Conservation (phyloP, 2,113 vertebrate species). For the Pollimyrus isidori region DNA sequence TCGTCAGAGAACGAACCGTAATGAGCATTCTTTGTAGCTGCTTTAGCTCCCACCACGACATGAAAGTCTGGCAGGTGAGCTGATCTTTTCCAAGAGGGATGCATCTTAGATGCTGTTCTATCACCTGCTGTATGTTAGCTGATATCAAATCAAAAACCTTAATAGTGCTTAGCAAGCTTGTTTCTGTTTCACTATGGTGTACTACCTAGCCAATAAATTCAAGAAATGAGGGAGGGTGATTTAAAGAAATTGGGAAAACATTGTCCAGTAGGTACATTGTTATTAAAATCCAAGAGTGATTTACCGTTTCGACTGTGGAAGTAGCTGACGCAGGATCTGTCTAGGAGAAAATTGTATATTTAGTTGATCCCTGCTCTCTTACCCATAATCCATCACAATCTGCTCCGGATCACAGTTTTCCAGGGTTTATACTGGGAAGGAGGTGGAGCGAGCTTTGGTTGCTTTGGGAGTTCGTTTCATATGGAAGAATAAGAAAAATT, state of each 20-base stretch:
- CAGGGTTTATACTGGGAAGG: background rate
- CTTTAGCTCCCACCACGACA: background rate
- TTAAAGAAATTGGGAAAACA: background rate
- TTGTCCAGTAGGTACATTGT: background rate
- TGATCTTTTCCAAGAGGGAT: background rate
- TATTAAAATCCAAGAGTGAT: background rate
- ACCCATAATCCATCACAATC: background rate
- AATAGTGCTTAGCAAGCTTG: background rate
- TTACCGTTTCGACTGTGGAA: background rate
- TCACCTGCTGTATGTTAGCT: background rate
- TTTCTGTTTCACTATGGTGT: background rate
- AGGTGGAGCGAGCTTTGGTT: background rate
- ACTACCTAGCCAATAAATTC: background rate
- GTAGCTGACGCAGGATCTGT: background rate
- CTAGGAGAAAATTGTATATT: background rate
- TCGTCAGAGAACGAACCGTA: background rate
- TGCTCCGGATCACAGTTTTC: background rate
- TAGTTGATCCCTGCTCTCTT: background rate
- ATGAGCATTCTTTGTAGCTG: background rate
- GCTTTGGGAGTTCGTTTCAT: background rate
- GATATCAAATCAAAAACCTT: background rate
- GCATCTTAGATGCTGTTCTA: background rate
- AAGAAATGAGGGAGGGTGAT: background rate
- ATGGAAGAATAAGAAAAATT: background rate
- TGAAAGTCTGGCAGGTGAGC: background rate